Evolutionary conservation across 2,797 vertebrate species (phyloP).

Genomic region (Ara ararauna): DNA sequence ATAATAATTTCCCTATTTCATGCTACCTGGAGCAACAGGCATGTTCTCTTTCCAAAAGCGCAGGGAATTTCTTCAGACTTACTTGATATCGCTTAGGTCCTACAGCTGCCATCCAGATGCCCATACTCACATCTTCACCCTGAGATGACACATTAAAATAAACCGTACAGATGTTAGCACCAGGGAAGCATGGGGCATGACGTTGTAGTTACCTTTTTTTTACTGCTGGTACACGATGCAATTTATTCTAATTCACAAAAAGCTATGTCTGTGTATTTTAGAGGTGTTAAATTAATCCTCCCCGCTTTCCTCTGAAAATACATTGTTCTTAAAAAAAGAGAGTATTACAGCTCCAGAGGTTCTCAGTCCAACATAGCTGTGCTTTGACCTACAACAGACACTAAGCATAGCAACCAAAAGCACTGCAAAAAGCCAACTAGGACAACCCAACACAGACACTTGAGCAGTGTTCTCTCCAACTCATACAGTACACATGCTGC

Average conservation of each 20-base stretch:
- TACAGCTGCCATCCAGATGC: slow-evolving; percentile 99
- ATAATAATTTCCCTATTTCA: not conserved
- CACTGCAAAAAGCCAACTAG: not conserved
- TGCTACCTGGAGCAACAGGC: not conserved
- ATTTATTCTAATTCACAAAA: not conserved
- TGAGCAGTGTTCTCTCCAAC: not conserved
- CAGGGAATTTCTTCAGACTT: not conserved
- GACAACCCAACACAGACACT: not conserved
- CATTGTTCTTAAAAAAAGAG: not conserved
- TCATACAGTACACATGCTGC: not conserved
- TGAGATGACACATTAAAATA: slow-evolving; percentile 47
- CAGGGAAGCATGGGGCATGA: not conserved
- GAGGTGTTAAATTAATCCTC: not conserved
- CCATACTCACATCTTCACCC: slow-evolving; percentile 99
- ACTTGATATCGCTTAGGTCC: slow-evolving; percentile 90
- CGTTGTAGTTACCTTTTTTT: not conserved
- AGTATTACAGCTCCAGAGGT: not conserved
- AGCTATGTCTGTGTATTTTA: not conserved
- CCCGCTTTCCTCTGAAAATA: not conserved
- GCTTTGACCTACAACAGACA: not conserved
- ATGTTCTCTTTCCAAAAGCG: not conserved
- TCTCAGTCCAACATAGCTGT: not conserved
- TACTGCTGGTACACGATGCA: not conserved
- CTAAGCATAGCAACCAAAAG: not conserved
- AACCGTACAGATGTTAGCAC: not conserved